These are phyloP conservation scores for Lepidocyrtinus sp. DNA, from an alignment of 2,888 invertebrate species.

Conservation along the genomic window DNA sequence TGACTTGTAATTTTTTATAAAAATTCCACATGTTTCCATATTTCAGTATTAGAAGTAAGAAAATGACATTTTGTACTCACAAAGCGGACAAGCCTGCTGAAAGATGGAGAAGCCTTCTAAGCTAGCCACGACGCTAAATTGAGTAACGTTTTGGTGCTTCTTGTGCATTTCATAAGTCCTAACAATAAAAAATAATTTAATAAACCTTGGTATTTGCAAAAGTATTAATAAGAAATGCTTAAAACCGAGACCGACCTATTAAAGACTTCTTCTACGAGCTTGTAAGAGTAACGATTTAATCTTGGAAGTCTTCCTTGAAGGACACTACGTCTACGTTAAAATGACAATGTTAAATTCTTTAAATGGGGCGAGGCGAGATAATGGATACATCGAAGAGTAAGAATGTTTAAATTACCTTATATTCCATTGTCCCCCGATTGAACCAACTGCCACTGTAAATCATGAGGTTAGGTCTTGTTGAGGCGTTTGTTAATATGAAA, in stretches of 20 bases:
- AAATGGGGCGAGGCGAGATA: too few species aligned
- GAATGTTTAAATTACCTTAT: too few species aligned
- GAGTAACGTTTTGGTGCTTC: conserved; percentile 35
- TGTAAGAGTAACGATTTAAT: conserved; percentile 25
- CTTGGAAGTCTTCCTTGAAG: conserved; percentile 23
- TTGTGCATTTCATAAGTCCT: conserved; percentile 28
- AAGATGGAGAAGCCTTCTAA: conserved; percentile 41
- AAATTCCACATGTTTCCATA: background rate
- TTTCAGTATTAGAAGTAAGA: background rate
- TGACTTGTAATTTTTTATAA: background rate
- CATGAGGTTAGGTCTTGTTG: too few species aligned
- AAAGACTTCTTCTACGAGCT: conserved; percentile 41
- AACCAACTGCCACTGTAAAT: conserved; percentile 36
- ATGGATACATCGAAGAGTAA: too few species aligned
- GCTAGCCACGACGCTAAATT: conserved; percentile 35
- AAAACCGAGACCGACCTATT: too few species aligned
- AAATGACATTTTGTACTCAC: conserved; percentile 23
- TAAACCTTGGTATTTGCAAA: too few species aligned
- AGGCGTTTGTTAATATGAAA: too few species aligned
- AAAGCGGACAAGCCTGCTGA: conserved; percentile 42
- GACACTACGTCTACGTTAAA: background rate
- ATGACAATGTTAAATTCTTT: too few species aligned
- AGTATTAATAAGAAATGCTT: too few species aligned
- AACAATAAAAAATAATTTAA: too few species aligned
- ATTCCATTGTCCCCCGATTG: conserved; percentile 46